Conservation (phyloP, 2,113 vertebrate species). For the Daubentonia madagascariensis region DNA sequence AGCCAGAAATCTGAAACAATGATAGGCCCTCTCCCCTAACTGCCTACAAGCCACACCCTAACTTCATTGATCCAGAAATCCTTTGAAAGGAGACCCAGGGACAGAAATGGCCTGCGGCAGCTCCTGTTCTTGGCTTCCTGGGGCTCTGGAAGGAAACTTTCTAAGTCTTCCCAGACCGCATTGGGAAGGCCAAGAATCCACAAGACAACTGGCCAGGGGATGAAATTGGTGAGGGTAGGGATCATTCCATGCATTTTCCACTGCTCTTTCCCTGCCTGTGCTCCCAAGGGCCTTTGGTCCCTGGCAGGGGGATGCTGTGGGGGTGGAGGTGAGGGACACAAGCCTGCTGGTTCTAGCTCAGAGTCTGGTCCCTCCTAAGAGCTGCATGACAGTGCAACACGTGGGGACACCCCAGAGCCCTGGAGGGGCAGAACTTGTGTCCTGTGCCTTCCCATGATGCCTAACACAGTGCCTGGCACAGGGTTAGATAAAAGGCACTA, state of each 20-base stretch:
- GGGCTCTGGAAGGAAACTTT: conserved; percentile 40
- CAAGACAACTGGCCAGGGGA: neutral
- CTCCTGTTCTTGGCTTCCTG: conserved; percentile 51
- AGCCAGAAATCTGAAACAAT: neutral
- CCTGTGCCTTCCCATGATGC: neutral
- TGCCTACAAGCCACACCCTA: conserved; percentile 1
- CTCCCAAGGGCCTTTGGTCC: neutral
- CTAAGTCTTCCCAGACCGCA: conserved; percentile 34
- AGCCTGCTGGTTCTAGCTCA: neutral
- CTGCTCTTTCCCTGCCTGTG: neutral
- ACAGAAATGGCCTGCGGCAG: conserved; percentile 51
- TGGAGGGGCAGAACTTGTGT: neutral
- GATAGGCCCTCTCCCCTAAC: neutral
- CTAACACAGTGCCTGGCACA: neutral
- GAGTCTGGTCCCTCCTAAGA: neutral
- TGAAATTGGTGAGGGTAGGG: neutral
- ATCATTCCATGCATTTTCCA: neutral
- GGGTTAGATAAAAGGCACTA: neutral
- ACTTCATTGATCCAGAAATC: conserved; percentile 28
- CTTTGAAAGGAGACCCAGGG: conserved; percentile 53
- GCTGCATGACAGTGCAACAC: neutral
- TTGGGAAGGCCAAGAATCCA: conserved; percentile 34
- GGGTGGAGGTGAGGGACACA: neutral
- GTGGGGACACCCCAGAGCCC: neutral
- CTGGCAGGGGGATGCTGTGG: neutral